A percentile compares a stretch with the other conserved stretches of the same genome.
phyloP scores from a whole-genome alignment of 2,888 invertebrate genomes.

The Leucoptera coffeella region DNA sequence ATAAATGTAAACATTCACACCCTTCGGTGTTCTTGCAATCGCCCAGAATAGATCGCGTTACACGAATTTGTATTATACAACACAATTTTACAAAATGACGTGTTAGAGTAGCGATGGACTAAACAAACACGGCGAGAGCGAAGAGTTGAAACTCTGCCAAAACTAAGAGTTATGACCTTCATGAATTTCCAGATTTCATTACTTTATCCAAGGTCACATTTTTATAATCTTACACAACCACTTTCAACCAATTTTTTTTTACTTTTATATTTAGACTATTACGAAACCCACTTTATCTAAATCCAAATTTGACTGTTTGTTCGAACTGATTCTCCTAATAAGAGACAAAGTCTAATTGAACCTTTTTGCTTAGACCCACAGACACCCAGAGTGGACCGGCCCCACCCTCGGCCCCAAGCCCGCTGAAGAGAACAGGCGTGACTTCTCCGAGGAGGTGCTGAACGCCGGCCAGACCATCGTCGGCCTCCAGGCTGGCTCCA shows the following conservation, averaged over 20 bases:
- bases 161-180: conserved; percentile 36
- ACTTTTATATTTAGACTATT: too few species aligned
- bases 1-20: too few species aligned
- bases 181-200: conserved; percentile 42
- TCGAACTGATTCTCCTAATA: too few species aligned
- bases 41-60: too few species aligned
- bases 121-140: too few species aligned
- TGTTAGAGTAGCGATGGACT: too few species aligned
- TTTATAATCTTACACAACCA: conserved; percentile 1
- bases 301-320: conserved; percentile 8
- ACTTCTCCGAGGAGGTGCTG: conserved; percentile 88
- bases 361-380: conserved; percentile 63
- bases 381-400: conserved; percentile 77
- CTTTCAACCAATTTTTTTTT: too few species aligned
- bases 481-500: conserved; percentile 92
- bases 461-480: conserved; percentile 84
- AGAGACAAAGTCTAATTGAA: too few species aligned
- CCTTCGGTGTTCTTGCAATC: too few species aligned
- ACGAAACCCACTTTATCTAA: too few species aligned
- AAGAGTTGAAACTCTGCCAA: conserved; percentile 34
- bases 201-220: conserved; percentile 33
- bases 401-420: conserved; percentile 93
- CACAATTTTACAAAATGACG: too few species aligned
- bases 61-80: too few species aligned
- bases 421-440: conserved; percentile 87